A percentile compares a stretch with the other conserved stretches of the same genome.
These are phyloP conservation scores for Garrulus glandarius DNA, from an alignment of 2,797 vertebrate species.

Conservation along the genomic window DNA sequence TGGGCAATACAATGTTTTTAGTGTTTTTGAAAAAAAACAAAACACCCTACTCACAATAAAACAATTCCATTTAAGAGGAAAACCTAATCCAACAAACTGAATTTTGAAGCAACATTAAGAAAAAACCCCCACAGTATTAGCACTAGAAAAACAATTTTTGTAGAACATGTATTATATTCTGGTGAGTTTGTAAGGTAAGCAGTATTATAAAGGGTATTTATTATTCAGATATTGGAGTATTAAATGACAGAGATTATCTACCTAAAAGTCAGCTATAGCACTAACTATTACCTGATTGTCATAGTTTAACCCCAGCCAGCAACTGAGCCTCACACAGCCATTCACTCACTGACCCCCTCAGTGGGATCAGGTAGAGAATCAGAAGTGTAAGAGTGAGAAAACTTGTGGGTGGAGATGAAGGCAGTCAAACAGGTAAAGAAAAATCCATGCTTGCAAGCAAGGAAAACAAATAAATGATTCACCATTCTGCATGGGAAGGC, in stretches of 20 bases:
- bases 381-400: background rate
- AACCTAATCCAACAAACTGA: background rate
- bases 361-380: background rate
- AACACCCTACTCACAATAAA: background rate
- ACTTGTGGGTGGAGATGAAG: background rate
- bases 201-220: background rate
- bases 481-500: background rate
- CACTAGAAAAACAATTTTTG: background rate
- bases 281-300: background rate
- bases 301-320: background rate
- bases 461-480: background rate
- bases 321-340: background rate
- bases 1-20: background rate
- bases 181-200: background rate
- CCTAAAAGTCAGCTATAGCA: background rate
- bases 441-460: background rate
- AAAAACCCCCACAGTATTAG: background rate
- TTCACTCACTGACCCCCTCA: background rate
- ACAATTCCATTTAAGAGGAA: background rate
- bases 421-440: background rate
- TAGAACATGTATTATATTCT: background rate
- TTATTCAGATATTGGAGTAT: background rate
- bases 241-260: background rate
- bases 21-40: rapidly evolving
- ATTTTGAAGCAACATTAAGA: background rate